Percentiles rank a stretch among this genome's conserved stretches.
These are phyloP conservation scores for Ploceus nigricollis DNA, from an alignment of 2,113 vertebrate species.

Conservation along the genomic window DNA sequence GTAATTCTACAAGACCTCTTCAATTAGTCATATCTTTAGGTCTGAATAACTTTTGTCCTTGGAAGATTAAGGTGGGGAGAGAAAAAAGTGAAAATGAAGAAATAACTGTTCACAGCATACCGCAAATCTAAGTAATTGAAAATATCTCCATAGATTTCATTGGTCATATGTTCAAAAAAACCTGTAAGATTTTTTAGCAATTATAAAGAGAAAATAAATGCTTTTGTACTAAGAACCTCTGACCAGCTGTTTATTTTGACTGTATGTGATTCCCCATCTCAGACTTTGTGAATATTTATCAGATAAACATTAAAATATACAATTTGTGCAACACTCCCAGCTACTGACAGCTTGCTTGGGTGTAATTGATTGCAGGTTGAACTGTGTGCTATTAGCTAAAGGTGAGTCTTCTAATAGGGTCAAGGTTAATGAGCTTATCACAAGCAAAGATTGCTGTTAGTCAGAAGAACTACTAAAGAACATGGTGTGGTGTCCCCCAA, in stretches of 20 bases:
- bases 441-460: not conserved
- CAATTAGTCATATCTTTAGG: not conserved
- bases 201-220: conserved; percentile 14
- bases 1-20: conserved; percentile 6
- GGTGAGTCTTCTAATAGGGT: not conserved
- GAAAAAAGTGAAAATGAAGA: conserved; percentile 1
- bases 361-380: not conserved
- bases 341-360: not conserved
- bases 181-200: not conserved
- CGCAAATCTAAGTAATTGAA: conserved; percentile 16
- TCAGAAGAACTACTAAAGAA: not conserved
- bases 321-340: not conserved
- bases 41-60: not conserved
- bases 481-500: not conserved
- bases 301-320: conserved; percentile 1
- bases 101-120: not conserved
- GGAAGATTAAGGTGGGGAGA: not conserved
- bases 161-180: not conserved
- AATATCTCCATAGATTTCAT: conserved; percentile 13
- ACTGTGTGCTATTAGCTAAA: not conserved
- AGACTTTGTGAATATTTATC: conserved; percentile 21
- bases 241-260: not conserved
- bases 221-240: not conserved
- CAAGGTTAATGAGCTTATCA: not conserved
- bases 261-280: not conserved